A percentile compares a stretch with the other conserved stretches of the same genome.
phyloP scores from a whole-genome alignment of 2,113 vertebrate genomes.

The Myotis yumanensis region DNA sequence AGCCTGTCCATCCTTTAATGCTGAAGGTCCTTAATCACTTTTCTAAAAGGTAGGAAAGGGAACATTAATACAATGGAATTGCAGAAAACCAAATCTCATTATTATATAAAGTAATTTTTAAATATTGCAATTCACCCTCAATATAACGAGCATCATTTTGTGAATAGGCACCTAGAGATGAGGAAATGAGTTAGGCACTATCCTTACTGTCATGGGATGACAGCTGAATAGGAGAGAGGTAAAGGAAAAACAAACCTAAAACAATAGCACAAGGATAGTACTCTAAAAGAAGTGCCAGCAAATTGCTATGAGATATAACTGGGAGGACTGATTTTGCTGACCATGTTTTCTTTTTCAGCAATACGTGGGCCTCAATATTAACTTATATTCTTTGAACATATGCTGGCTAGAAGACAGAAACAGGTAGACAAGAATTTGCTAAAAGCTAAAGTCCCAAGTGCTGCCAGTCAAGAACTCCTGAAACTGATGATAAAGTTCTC shows the following conservation, averaged over 20 bases:
- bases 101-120: constrained; percentile 15
- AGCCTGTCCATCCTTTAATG: not conserved
- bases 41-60: not conserved
- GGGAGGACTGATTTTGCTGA: not conserved
- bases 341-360: not conserved
- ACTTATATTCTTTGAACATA: not conserved
- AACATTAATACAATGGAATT: not conserved
- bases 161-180: not conserved
- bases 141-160: constrained; percentile 17
- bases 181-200: constrained; percentile 17
- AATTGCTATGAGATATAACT: not conserved
- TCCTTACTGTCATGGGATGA: not conserved
- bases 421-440: not conserved
- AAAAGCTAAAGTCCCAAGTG: not conserved
- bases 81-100: not conserved
- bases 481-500: not conserved
- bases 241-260: constrained; percentile 5
- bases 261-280: not conserved
- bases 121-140: not conserved
- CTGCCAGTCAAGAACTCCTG: not conserved
- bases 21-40: not conserved
- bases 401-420: not conserved
- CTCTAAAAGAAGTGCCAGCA: not conserved
- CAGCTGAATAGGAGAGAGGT: not conserved
- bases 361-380: not conserved